phyloP scores from a whole-genome alignment of 2,888 invertebrate species.

The Agrochola macilenta region DNA sequence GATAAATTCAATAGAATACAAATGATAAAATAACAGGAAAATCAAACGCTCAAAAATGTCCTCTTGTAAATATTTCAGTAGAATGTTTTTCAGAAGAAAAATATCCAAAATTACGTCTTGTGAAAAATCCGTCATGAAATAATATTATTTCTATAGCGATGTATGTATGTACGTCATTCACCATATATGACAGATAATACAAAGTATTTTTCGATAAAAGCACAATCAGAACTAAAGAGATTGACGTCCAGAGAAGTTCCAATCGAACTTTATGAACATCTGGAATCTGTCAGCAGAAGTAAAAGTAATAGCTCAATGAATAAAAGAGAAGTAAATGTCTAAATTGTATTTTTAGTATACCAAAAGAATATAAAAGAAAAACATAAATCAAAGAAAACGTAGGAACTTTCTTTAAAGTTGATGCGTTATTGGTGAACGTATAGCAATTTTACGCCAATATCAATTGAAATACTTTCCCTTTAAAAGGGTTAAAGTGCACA shows the following conservation, averaged over 20 bases:
- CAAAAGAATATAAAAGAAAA: conserved; percentile 47
- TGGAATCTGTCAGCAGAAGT: conserved; percentile 67
- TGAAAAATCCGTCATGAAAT: neutral
- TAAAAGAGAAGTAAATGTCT: conserved; percentile 65
- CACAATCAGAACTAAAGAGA: conserved; percentile 44
- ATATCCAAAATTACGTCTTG: neutral
- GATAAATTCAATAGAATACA: neutral
- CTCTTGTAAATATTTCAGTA: neutral
- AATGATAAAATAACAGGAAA: conserved; percentile 16
- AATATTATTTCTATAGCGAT: neutral
- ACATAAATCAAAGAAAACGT: conserved; percentile 41
- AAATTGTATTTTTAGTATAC: conserved; percentile 65
- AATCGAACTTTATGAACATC: conserved; percentile 37
- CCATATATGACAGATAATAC: neutral
- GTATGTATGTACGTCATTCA: conserved; percentile 10
- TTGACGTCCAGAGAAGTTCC: conserved; percentile 33
- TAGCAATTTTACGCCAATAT: conserved; percentile 25
- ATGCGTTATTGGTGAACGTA: conserved; percentile 35
- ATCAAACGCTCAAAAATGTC: neutral
- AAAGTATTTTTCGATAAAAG: conserved; percentile 36
- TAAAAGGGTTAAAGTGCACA: conserved; percentile 42
- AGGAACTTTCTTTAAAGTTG: conserved; percentile 37
- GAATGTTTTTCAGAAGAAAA: neutral
- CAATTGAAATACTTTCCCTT: conserved; percentile 34
- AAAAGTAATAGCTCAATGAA: conserved; percentile 66